Evolutionary conservation across 2,113 vertebrate genomes (phyloP).

Genomic region (Dryoscopus gambensis): DNA sequence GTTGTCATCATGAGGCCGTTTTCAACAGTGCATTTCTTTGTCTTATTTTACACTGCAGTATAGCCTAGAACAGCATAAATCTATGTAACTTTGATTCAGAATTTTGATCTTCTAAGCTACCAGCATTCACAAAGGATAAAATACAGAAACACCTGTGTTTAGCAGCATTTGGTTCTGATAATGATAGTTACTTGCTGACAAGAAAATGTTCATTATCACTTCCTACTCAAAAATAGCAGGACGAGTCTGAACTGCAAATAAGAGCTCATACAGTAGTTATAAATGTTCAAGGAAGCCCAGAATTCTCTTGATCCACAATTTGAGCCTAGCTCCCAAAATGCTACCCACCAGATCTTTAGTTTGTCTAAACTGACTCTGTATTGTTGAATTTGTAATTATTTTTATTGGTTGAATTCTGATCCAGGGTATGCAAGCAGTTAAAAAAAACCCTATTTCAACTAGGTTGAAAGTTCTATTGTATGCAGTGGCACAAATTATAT

Average conservation of each 20-base stretch:
- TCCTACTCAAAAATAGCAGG: not conserved
- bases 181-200: slow-evolving; percentile 2
- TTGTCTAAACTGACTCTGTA: not conserved
- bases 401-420: not conserved
- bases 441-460: not conserved
- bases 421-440: not conserved
- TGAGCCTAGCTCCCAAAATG: not conserved
- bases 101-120: not conserved
- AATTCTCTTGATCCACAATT: not conserved
- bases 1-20: not conserved
- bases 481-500: not conserved
- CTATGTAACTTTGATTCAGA: not conserved
- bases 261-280: not conserved
- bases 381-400: not conserved
- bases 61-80: not conserved
- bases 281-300: not conserved
- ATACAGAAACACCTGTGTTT: not conserved
- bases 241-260: not conserved
- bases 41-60: not conserved
- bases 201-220: not conserved
- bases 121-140: not conserved
- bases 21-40: not conserved
- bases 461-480: not conserved
- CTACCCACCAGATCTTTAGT: not conserved
- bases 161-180: not conserved